phyloP scores from a whole-genome alignment of 2,113 vertebrate species.

The Psilopogon haemacephalus region DNA sequence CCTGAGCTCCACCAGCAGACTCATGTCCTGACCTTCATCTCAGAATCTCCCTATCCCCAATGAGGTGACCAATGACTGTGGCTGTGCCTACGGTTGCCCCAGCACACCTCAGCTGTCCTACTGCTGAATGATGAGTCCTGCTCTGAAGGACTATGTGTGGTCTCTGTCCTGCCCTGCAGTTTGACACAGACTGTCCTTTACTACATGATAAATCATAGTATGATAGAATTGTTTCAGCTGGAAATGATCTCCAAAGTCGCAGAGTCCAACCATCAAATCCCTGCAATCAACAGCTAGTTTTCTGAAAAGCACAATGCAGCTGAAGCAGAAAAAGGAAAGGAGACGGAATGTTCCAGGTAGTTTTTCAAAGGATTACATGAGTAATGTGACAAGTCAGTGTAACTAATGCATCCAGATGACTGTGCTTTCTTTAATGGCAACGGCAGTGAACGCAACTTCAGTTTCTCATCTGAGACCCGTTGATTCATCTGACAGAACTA shows the following conservation, averaged over 20 bases:
- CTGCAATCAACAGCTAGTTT: background rate
- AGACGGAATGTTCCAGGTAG: background rate
- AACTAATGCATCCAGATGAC: background rate
- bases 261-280: background rate
- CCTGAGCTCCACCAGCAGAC: accelerated
- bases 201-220: background rate
- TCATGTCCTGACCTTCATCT: accelerated
- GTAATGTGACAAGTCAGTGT: background rate
- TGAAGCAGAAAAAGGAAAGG: background rate
- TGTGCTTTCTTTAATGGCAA: background rate
- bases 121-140: background rate
- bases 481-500: background rate
- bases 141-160: accelerated
- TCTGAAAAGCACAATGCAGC: background rate
- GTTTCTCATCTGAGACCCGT: background rate
- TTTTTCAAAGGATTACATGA: background rate
- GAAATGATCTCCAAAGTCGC: no score
- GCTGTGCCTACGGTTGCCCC: background rate
- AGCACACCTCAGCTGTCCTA: no score
- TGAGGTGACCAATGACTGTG: accelerated
- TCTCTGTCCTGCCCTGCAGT: accelerated
- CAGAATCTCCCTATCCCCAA: accelerated
- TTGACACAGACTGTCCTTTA: background rate
- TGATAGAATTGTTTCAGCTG: no score
- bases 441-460: background rate